Conservation (phyloP, 2,888 invertebrate genomes). For the Chydorus sphaericus region DNA sequence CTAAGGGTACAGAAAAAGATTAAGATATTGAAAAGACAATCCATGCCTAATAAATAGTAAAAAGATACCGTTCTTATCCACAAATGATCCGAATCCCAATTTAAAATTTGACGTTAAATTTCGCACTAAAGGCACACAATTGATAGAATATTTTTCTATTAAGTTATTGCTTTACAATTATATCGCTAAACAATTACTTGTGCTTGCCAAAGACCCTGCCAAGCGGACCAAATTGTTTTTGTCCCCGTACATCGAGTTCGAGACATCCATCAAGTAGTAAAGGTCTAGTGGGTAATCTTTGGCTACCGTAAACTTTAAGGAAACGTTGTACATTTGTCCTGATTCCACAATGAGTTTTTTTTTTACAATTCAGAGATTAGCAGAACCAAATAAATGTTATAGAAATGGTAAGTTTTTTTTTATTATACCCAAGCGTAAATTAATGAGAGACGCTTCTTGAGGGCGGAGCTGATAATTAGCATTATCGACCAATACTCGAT, state of each 20-base stretch:
- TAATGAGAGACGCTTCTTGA: neutral
- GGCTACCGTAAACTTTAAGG: constrained; percentile 55
- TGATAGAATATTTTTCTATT: neutral
- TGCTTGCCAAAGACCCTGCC: constrained; percentile 34
- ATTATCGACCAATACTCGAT: neutral
- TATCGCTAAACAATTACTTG: neutral
- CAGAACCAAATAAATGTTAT: too few species aligned
- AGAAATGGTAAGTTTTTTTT: too few species aligned
- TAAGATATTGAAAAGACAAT: too few species aligned
- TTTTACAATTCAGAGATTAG: too few species aligned
- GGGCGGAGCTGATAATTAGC: neutral
- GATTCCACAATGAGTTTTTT: neutral
- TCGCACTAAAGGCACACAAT: neutral
- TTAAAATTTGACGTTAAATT: neutral
- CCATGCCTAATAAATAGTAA: neutral
- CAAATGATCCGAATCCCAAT: neutral
- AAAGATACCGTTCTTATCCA: neutral
- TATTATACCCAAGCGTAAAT: neutral
- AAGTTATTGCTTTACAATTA: neutral
- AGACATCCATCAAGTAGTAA: constrained; percentile 82
- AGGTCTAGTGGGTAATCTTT: constrained; percentile 70
- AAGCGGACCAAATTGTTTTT: constrained; percentile 57
- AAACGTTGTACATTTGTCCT: constrained; percentile 26
- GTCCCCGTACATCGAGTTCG: constrained; percentile 77
- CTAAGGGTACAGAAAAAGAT: too few species aligned